phyloP scores from a whole-genome alignment of 2,888 invertebrate genomes.

The Coecobrya sp. region DNA sequence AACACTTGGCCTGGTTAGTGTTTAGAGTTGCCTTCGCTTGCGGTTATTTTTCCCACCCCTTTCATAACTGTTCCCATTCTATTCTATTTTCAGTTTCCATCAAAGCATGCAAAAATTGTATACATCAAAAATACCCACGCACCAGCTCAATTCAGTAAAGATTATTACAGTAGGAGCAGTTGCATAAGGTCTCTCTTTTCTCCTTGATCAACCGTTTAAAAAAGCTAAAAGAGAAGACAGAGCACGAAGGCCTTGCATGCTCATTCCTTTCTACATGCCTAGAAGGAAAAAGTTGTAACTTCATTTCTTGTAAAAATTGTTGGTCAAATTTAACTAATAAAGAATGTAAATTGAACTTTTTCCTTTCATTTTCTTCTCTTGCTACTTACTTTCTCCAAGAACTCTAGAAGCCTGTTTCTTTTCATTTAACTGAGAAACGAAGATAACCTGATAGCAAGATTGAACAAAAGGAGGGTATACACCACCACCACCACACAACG shows the following conservation, averaged over 20 bases:
- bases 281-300: background rate
- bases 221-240: background rate
- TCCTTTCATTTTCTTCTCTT: constrained; percentile 11
- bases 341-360: constrained; percentile 84
- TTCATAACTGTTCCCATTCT: too few relatives aligned
- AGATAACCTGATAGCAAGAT: background rate
- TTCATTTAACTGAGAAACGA: background rate
- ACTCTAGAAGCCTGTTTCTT: too few relatives aligned
- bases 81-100: too few relatives aligned
- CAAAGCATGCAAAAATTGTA: too few relatives aligned
- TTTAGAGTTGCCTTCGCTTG: too few relatives aligned
- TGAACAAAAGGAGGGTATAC: background rate
- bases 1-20: too few relatives aligned
- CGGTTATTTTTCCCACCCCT: too few relatives aligned
- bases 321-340: constrained; percentile 86
- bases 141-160: too few relatives aligned
- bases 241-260: background rate
- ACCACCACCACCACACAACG: constrained; percentile 16
- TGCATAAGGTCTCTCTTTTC: too few relatives aligned
- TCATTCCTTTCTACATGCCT: background rate
- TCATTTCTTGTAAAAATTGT: constrained; percentile 65
- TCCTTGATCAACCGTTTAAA: background rate
- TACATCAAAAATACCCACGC: too few relatives aligned
- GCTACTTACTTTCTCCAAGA: too few relatives aligned
- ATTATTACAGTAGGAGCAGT: too few relatives aligned